Percentiles rank a stretch among this genome's conserved stretches.
These are phyloP conservation scores for Cheirogaleus major DNA, from an alignment of 2,797 vertebrate species.

Conservation along the genomic window DNA sequence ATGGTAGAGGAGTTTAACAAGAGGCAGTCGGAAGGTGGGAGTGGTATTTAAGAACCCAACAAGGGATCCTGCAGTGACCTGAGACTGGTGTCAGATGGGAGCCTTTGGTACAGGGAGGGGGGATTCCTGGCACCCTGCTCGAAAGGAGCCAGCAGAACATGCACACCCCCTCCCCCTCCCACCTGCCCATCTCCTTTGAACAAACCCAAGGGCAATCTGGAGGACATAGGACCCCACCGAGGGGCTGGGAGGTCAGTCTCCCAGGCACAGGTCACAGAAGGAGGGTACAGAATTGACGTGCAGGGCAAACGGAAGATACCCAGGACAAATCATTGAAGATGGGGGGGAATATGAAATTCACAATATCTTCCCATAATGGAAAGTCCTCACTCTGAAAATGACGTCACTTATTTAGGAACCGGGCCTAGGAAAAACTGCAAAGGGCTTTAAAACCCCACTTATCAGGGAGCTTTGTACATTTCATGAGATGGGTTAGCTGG, in stretches of 20 bases:
- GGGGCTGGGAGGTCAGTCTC: neutral
- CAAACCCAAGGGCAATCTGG: neutral
- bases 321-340: fast-evolving
- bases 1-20: neutral
- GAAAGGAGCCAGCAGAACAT: fast-evolving
- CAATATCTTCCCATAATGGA: fast-evolving
- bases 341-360: fast-evolving
- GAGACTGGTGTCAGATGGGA: neutral
- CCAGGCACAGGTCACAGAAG: fast-evolving
- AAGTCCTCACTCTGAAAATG: neutral
- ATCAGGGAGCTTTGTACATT: neutral
- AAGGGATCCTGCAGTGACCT: neutral
- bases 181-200: neutral
- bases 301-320: fast-evolving
- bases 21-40: neutral
- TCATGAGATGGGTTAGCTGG: neutral
- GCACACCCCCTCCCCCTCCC: fast-evolving
- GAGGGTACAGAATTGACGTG: fast-evolving
- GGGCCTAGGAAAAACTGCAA: neutral
- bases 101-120: neutral
- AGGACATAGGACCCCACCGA: fast-evolving
- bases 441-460: too few species aligned
- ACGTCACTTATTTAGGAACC: neutral
- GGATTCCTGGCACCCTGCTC: fast-evolving
- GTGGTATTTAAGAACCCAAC: neutral